Evolutionary conservation across 2,888 invertebrate genomes (phyloP).

Genomic region (Scaptomyza tumidula): DNA sequence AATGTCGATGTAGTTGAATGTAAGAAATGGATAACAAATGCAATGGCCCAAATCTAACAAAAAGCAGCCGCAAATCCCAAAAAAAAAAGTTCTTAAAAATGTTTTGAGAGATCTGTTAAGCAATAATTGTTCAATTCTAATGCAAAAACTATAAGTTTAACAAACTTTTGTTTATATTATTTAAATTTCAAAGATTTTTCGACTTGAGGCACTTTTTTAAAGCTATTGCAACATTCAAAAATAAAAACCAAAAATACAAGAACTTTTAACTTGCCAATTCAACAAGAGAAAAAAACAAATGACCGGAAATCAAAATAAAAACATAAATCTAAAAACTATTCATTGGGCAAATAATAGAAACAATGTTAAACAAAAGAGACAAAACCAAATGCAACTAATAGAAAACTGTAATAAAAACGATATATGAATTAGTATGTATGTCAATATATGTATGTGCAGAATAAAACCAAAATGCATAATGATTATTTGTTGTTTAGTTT

Average conservation of each 20-base stretch:
- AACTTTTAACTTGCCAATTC: conserved; percentile 46
- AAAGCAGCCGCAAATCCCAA: conserved; percentile 16
- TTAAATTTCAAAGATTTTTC: conserved; percentile 18
- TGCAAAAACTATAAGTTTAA: conserved; percentile 1
- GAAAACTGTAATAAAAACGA: conserved; percentile 52
- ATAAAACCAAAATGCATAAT: conserved; percentile 63
- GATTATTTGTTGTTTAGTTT: conserved; percentile 2
- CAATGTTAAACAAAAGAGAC: conserved; percentile 22
- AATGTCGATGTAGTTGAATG: conserved; percentile 54
- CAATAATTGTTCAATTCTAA: conserved; percentile 8
- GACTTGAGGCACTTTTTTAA: conserved; percentile 44
- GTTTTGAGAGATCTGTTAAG: conserved; percentile 33
- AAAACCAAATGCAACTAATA: conserved; percentile 50
- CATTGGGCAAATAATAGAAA: conserved; percentile 49
- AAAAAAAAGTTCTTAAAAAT: conserved; percentile 18
- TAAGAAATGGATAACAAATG: conserved; percentile 37
- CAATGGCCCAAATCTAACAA: conserved; percentile 33
- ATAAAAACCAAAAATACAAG: conserved; percentile 29
- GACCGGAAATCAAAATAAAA: conserved; percentile 9
- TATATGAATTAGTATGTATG: conserved; percentile 75
- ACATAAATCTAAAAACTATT: neutral
- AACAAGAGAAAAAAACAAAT: conserved; percentile 11
- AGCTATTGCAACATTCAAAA: conserved; percentile 32
- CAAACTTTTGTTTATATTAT: neutral
- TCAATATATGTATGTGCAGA: conserved; percentile 66